Evolutionary conservation across 2,113 vertebrate species (phyloP).

Genomic region (Numenius arquata): DNA sequence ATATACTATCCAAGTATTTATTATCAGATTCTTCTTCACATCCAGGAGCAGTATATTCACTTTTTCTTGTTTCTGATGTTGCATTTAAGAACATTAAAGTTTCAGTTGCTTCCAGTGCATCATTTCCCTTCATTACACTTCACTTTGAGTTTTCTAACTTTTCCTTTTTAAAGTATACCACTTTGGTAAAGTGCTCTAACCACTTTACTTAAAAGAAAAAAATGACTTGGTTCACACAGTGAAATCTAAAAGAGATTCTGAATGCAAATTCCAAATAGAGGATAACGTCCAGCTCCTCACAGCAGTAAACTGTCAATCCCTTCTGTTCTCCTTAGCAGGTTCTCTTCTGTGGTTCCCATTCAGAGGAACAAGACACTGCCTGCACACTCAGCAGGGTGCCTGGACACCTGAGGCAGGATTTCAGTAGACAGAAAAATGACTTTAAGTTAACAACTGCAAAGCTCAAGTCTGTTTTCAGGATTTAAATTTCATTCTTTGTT

Average conservation of each 20-base stretch:
- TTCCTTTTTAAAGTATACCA: background rate
- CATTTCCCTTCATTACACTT: background rate
- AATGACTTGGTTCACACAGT: rapidly evolving
- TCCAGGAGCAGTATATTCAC: background rate
- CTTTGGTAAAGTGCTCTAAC: background rate
- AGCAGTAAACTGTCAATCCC: background rate
- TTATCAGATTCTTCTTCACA: background rate
- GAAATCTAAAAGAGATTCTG: background rate
- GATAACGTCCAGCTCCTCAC: background rate
- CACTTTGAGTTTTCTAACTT: background rate
- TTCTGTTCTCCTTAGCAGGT: background rate
- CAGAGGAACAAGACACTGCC: background rate
- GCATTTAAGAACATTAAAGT: background rate
- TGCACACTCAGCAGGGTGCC: background rate
- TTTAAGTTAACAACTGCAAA: background rate
- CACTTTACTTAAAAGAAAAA: background rate
- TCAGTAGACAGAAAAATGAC: background rate
- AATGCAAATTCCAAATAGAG: background rate
- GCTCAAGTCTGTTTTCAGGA: background rate
- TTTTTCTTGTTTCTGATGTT: background rate
- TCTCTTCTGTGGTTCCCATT: background rate
- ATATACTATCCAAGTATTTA: background rate
- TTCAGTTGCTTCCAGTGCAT: background rate
- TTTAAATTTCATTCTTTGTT: background rate
- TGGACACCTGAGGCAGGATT: background rate